phyloP scores from a whole-genome alignment of 2,797 vertebrate species.

The Pangasius djambal region DNA sequence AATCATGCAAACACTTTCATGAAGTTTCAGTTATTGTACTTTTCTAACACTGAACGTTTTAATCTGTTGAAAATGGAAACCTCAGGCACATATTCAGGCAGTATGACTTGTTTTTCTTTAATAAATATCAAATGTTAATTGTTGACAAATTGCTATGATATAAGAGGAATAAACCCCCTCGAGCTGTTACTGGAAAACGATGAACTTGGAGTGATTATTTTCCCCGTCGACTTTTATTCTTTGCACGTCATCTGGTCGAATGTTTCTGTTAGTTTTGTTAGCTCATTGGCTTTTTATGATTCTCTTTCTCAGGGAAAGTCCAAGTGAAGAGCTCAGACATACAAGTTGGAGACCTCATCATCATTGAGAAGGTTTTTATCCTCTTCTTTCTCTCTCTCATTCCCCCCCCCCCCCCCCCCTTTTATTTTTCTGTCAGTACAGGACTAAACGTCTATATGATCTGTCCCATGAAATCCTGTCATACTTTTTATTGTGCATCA shows the following conservation, averaged over 20 bases:
- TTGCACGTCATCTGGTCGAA: not conserved
- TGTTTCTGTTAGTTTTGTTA: not conserved
- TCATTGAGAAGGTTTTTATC: conserved; percentile 92
- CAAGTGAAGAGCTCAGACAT: conserved; percentile 98
- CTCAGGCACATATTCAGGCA: not conserved
- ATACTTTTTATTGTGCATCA: conserved; percentile 57
- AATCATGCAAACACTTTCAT: not conserved
- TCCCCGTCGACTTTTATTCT: not conserved
- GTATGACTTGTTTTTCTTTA: not conserved
- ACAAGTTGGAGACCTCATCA: conserved; percentile 97
- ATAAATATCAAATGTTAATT: not conserved
- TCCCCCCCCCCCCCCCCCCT: not conserved
- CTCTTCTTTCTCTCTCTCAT: not conserved
- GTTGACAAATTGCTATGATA: not conserved
- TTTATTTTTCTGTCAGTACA: conserved; percentile 9
- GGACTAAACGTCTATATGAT: conserved; percentile 43
- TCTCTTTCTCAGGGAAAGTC: conserved; percentile 80
- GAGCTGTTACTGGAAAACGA: not conserved
- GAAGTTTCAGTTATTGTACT: not conserved
- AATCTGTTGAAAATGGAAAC: not conserved
- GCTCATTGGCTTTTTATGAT: not conserved
- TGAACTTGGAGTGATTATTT: not conserved
- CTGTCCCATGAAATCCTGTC: conserved; percentile 55
- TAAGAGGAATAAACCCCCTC: not conserved
- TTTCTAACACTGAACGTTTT: not conserved